phyloP scores from a whole-genome alignment of 2,797 vertebrate species.

The Tapera naevia region DNA sequence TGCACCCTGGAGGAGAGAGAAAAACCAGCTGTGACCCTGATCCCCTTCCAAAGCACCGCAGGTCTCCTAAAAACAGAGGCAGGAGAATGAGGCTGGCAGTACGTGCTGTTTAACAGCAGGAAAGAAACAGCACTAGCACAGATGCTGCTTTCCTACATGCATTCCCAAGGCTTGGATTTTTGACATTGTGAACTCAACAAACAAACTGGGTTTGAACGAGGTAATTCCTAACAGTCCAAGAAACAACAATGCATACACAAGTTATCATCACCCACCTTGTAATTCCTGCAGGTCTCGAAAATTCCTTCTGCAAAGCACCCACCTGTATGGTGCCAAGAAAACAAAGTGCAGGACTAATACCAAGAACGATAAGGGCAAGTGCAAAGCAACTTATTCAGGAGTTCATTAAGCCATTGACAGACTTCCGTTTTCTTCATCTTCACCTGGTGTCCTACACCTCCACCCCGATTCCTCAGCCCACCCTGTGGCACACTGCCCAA shows the following conservation, averaged over 20 bases:
- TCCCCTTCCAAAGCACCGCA: neutral
- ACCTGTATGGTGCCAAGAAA: neutral
- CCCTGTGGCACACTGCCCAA: fast-evolving
- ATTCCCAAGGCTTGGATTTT: neutral
- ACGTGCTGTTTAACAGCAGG: fast-evolving
- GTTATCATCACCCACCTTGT: neutral
- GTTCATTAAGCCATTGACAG: neutral
- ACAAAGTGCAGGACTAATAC: neutral
- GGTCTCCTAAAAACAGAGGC: neutral
- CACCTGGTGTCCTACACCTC: neutral
- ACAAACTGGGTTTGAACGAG: neutral
- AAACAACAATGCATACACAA: neutral
- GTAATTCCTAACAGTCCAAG: neutral
- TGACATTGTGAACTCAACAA: neutral
- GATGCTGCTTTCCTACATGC: neutral
- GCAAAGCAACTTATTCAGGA: neutral
- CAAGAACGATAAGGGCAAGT: neutral
- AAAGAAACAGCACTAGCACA: neutral
- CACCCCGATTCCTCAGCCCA: neutral
- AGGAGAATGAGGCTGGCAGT: fast-evolving
- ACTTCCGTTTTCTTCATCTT: neutral
- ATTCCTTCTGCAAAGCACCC: neutral
- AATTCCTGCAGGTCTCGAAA: neutral
- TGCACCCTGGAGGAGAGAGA: neutral
- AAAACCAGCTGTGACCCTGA: neutral